phyloP scores from a whole-genome alignment of 2,113 vertebrate genomes.

The Chaetura pelagica region DNA sequence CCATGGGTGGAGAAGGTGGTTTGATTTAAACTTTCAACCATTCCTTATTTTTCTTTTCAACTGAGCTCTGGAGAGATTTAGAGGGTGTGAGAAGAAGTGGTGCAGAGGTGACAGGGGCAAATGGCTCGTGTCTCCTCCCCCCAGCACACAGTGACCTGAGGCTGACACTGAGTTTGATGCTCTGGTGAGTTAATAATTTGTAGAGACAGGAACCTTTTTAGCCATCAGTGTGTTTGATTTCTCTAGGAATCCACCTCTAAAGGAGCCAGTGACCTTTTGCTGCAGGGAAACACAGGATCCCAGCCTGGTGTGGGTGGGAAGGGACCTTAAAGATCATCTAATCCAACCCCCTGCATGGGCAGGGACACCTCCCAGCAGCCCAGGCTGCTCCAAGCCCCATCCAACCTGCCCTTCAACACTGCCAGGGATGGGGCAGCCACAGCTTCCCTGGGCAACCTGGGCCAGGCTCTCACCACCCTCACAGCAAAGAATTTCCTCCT shows the following conservation, averaged over 20 bases:
- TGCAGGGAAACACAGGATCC: no score
- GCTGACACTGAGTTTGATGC: not conserved
- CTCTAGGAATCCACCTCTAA: not conserved
- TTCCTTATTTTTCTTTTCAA: not conserved
- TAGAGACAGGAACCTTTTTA: not conserved
- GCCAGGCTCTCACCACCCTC: no score
- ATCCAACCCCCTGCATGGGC: no score
- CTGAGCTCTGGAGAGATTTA: not conserved
- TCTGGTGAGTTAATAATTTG: not conserved
- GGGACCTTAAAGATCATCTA: no score
- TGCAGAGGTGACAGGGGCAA: not conserved
- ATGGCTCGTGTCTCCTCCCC: not conserved
- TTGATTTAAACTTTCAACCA: not conserved
- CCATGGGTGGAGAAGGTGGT: no score
- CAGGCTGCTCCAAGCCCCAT: no score
- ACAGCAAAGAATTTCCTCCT: no score
- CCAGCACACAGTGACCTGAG: fast-evolving
- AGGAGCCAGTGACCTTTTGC: not conserved
- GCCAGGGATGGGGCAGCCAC: no score
- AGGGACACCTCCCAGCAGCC: no score
- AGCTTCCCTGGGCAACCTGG: no score
- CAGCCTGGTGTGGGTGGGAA: no score
- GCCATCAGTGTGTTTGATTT: not conserved
- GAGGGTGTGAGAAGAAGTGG: not conserved
- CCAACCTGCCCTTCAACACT: no score